Evolutionary conservation across 2,888 invertebrate genomes (phyloP), one percentile per base, ranked within the genome.

Genomic region (Alsophila aescularia): DNA sequence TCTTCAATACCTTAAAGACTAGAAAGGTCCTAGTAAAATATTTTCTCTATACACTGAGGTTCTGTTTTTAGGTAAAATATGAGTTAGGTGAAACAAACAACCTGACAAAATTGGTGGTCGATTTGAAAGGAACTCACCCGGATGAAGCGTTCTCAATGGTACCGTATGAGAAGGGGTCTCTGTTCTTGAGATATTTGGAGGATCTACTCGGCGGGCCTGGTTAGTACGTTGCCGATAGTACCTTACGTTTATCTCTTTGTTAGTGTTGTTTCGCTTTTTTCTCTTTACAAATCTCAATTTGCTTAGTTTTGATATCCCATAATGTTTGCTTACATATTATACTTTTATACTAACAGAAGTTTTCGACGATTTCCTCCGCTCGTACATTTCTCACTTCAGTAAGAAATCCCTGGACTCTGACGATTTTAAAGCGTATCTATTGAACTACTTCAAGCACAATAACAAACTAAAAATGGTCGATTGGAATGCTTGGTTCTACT

Each of bases 81-180:
- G 92, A 93, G 49, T 75, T 96, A 47, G 95, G 95, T 0, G 83
- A 78, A 14, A 87, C 90, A 0, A 96, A 94, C 70, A 94, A 94
- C 0, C 83, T 97, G 56, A 97, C 97, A 0, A 93, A 93, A 58
- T 88, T 98, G 50, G 95, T 98, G 12, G 94, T 96, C 2, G 93
- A 97, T 79, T 90, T 98, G 64, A 93, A 90, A 18, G 95, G 95
- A 1, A 93, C 96, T 0, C 96, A 98, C 79, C 98, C 98, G 0
- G 98, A 98, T 82, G 98, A 98, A 81, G 95, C 98, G 0, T 98
- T 98, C 85, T 97, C 97, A 0, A 91, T 92, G 8, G 95, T 98
- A 35, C 98, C 98, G 0, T 98, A 98, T 77, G 97, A 98, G 81
- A 99, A 99, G 84, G 98, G 98, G 0, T 96, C 87, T 0, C 94